These are phyloP conservation scores for Sorex maritimensis DNA, from an alignment of 2,797 vertebrate species.

Conservation along the genomic window DNA sequence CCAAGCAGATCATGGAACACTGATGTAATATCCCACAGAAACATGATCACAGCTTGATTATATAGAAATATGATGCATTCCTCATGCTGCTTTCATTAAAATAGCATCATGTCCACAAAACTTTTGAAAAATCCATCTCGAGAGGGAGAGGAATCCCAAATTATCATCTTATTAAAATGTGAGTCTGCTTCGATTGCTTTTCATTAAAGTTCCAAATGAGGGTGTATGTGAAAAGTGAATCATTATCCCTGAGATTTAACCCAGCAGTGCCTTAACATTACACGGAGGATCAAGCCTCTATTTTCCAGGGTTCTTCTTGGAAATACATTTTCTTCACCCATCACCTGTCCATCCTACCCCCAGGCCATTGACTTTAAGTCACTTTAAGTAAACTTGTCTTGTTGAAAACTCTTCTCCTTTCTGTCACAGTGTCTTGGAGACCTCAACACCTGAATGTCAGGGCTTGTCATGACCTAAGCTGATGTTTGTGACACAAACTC, in stretches of 20 bases:
- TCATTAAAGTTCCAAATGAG: conserved; percentile 36
- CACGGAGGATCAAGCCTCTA: not conserved
- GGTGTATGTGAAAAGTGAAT: not conserved
- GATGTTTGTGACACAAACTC: conserved; percentile 50
- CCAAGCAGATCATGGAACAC: conserved; percentile 51
- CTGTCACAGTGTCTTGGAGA: conserved; percentile 64
- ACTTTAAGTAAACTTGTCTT: conserved; percentile 19
- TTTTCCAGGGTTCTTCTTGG: conserved; percentile 1
- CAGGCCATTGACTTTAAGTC: not conserved
- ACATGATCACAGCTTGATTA: conserved; percentile 68
- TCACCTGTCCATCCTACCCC: not conserved
- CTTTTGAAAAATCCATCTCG: conserved; percentile 62
- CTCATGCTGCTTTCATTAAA: conserved; percentile 79
- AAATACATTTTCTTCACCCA: not conserved
- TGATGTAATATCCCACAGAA: conserved; percentile 50
- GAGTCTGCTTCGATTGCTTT: conserved; percentile 59
- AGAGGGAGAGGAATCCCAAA: conserved; percentile 63
- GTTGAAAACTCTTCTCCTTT: not conserved
- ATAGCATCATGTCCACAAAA: conserved; percentile 67
- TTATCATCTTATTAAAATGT: conserved; percentile 74
- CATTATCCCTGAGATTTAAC: not conserved
- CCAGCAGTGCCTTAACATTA: not conserved
- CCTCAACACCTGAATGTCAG: not conserved
- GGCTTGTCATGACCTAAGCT: conserved; percentile 69
- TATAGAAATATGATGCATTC: conserved; percentile 58